These are phyloP conservation scores for Dendrolimus pini DNA, from an alignment of 2,888 invertebrate genomes.

Conservation along the genomic window DNA sequence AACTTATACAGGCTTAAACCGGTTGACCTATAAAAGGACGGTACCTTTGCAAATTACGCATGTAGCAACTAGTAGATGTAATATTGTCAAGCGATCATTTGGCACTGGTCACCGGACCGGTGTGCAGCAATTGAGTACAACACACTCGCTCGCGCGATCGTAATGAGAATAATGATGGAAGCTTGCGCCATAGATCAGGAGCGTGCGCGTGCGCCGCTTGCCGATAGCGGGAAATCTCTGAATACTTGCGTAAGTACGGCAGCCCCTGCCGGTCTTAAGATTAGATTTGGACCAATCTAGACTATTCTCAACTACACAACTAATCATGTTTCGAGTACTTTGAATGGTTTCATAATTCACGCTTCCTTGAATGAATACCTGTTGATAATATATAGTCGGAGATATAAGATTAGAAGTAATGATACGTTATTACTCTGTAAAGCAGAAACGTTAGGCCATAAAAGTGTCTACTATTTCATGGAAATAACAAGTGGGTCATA, in stretches of 20 bases:
- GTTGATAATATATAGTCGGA: neutral
- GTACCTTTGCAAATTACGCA: conserved; percentile 12
- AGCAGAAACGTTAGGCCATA: neutral
- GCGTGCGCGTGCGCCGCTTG: conserved; percentile 51
- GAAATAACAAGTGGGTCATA: conserved; percentile 60
- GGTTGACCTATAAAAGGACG: conserved; percentile 16
- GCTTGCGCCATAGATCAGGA: conserved; percentile 53
- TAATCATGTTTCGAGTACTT: neutral
- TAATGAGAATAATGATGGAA: conserved; percentile 69
- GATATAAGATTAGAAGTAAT: neutral
- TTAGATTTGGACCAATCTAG: conserved; percentile 34
- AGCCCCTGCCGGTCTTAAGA: conserved; percentile 37
- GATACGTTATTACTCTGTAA: conserved; percentile 3
- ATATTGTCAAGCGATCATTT: conserved; percentile 42
- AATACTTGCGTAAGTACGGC: conserved; percentile 66
- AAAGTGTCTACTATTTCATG: conserved; percentile 31
- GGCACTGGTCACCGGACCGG: conserved; percentile 32
- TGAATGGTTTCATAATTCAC: neutral
- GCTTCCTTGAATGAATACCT: neutral
- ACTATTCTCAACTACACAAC: conserved; percentile 9
- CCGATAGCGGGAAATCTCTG: conserved; percentile 57
- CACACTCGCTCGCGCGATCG: conserved; percentile 37
- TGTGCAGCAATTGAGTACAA: conserved; percentile 41
- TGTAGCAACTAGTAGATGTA: conserved; percentile 9
- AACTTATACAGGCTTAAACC: neutral